Evolutionary conservation across 2,113 vertebrate species (phyloP).

Genomic region (Ameiurus melas): DNA sequence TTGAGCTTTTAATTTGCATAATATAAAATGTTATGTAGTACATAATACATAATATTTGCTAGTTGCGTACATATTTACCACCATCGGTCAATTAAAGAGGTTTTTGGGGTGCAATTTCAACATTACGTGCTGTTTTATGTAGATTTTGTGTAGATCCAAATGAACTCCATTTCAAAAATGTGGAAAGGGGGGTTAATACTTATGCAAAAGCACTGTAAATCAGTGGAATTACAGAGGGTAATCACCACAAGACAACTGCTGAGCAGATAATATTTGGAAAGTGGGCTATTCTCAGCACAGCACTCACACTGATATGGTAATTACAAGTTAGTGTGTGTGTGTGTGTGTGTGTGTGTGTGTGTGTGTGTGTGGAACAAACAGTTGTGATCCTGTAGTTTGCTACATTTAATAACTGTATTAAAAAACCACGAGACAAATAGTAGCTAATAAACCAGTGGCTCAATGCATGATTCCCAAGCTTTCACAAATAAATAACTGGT

Average conservation of each 20-base stretch:
- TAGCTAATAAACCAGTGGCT: neutral
- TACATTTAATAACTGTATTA: neutral
- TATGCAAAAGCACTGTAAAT: neutral
- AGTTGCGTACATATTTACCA: neutral
- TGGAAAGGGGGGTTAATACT: neutral
- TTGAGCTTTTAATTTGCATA: neutral
- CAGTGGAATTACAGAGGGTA: neutral
- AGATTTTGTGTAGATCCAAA: neutral
- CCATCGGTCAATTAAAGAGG: neutral
- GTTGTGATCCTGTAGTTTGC: neutral
- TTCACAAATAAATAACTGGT: neutral
- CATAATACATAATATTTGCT: neutral
- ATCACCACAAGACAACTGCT: neutral
- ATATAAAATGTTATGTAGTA: neutral
- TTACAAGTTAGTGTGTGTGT: neutral
- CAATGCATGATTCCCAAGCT: neutral
- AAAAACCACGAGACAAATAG: neutral
- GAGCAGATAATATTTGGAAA: neutral
- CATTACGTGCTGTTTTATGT: neutral
- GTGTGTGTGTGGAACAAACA: neutral
- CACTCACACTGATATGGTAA: neutral
- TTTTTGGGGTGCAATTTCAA: neutral
- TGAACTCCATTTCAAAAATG: neutral
- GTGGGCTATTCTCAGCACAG: neutral
- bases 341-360: no score